Percentiles rank a stretch among this genome's conserved stretches.
phyloP scores from a whole-genome alignment of 2,888 invertebrate species.

The Drosophila kambysellisi region DNA sequence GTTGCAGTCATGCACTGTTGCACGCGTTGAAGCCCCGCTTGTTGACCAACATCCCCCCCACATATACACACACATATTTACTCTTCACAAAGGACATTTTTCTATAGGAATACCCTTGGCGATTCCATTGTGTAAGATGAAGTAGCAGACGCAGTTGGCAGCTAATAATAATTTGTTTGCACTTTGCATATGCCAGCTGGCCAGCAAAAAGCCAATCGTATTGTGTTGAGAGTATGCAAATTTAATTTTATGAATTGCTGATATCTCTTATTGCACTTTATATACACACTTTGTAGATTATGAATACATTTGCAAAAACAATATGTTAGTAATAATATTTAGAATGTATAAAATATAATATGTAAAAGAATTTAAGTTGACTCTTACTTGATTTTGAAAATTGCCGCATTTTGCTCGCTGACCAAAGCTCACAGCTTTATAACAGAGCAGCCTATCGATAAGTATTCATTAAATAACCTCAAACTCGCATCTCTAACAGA shows the following conservation, averaged over 20 bases:
- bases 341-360: too few relatives aligned
- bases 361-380: background rate
- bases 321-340: background rate
- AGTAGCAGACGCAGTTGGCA: constrained; percentile 73
- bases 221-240: constrained; percentile 15
- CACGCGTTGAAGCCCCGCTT: constrained; percentile 59
- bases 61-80: constrained; percentile 24
- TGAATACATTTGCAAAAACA: background rate
- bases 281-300: background rate
- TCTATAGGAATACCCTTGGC: constrained; percentile 72
- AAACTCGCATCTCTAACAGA: constrained; percentile 23
- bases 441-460: constrained; percentile 27
- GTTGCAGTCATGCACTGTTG: constrained; percentile 49
- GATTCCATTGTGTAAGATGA: constrained; percentile 72
- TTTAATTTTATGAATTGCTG: background rate
- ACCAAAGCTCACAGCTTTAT: constrained; percentile 13
- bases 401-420: background rate
- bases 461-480: background rate
- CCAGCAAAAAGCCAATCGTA: constrained; percentile 35
- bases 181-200: constrained; percentile 77
- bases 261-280: background rate
- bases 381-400: constrained; percentile 6
- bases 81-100: constrained; percentile 44
- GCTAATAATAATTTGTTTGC: constrained; percentile 79
- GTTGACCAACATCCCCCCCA: constrained; percentile 41